A percentile compares a stretch with the other conserved stretches of the same genome.
phyloP scores from a whole-genome alignment of 2,113 vertebrate genomes.

The Calypte anna region DNA sequence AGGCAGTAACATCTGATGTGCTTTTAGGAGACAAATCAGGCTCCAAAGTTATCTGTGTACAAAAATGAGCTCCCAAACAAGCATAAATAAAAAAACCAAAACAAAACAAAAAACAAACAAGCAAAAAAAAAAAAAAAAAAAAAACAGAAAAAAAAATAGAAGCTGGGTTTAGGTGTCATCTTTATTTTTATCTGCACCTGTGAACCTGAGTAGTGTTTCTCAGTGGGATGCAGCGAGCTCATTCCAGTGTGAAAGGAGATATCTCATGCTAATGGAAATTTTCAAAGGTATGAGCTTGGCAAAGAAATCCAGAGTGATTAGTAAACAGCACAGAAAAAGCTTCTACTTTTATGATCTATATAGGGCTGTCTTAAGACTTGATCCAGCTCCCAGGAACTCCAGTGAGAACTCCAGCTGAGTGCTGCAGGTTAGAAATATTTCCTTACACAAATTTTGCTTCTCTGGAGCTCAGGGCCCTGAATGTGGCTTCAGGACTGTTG shows the following conservation, averaged over 20 bases:
- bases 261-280: background rate
- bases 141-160: background rate
- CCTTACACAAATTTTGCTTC: background rate
- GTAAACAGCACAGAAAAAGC: background rate
- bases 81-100: background rate
- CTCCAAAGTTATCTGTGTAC: constrained; percentile 2
- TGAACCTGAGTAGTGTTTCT: background rate
- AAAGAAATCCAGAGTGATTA: background rate
- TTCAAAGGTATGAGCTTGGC: background rate
- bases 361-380: background rate
- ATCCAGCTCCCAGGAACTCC: background rate
- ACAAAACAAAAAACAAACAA: too few species aligned
- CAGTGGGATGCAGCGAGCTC: background rate
- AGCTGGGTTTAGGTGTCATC: background rate
- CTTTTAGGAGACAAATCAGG: background rate
- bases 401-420: background rate
- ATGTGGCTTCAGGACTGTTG: fast-evolving
- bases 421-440: background rate
- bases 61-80: constrained; percentile 5
- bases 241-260: background rate
- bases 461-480: background rate
- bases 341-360: background rate
- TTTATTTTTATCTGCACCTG: background rate
- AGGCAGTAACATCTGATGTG: constrained; percentile 44
- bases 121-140: background rate